phyloP scores from a whole-genome alignment of 2,888 invertebrate genomes.

The Orthonevra nobilis region DNA sequence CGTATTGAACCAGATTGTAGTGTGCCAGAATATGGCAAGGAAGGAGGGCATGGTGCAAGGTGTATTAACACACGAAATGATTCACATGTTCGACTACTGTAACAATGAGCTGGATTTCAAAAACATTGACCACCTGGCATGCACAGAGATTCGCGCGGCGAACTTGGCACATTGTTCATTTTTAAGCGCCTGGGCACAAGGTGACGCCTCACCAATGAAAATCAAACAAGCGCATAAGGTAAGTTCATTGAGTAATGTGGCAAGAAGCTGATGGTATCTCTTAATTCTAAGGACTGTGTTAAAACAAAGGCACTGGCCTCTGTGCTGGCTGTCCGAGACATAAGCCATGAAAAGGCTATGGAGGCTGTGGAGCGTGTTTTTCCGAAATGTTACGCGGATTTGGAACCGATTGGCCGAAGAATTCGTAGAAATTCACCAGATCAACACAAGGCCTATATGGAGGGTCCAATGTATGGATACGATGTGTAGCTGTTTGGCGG shows the following conservation, averaged over 20 bases:
- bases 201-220: constrained; percentile 86
- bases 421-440: constrained; percentile 88
- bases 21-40: constrained; percentile 92
- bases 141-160: constrained; percentile 96
- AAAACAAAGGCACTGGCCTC: constrained; percentile 93
- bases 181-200: constrained; percentile 87
- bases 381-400: constrained; percentile 92
- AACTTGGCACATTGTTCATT: constrained; percentile 96
- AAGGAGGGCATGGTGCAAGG: constrained; percentile 87
- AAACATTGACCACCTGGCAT: constrained; percentile 95
- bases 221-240: constrained; percentile 90
- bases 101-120: constrained; percentile 92
- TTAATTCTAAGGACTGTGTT: constrained; percentile 87
- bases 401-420: constrained; percentile 94
- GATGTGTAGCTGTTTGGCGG: constrained; percentile 81
- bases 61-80: constrained; percentile 94
- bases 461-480: constrained; percentile 90
- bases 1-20: constrained; percentile 83
- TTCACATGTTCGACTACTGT: constrained; percentile 98
- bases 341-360: constrained; percentile 86
- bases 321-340: constrained; percentile 89
- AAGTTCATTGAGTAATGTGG: constrained; percentile 47
- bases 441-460: constrained; percentile 87
- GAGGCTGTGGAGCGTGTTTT: constrained; percentile 93
- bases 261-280: too few relatives aligned